Conservation (phyloP, 1,140 invertebrate species). For the Potamilus streckersoni region DNA sequence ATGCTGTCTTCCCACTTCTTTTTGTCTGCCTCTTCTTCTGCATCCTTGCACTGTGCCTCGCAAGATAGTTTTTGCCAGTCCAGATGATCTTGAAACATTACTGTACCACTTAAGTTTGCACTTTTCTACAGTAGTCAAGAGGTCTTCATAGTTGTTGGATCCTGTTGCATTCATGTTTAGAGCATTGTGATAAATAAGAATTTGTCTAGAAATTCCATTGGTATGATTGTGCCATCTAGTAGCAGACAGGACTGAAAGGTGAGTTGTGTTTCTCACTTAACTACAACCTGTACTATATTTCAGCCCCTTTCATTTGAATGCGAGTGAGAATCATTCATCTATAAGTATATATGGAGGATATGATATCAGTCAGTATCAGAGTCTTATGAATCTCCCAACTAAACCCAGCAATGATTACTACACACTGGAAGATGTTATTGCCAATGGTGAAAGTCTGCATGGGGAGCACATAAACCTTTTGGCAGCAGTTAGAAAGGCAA, state of each 20-base stretch:
- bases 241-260: no score
- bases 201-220: conserved; percentile 1
- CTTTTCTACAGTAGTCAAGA: no score
- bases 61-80: no score
- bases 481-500: conserved; percentile 57
- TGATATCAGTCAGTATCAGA: conserved; percentile 39
- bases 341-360: conserved; percentile 48
- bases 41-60: no score
- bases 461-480: conserved; percentile 60
- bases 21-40: no score
- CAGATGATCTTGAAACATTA: no score
- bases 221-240: neutral
- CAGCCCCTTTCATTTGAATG: conserved; percentile 54
- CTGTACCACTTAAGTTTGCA: no score
- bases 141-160: no score
- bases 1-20: no score
- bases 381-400: conserved; percentile 48
- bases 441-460: conserved; percentile 57
- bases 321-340: conserved; percentile 56
- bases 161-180: no score
- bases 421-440: conserved; percentile 59
- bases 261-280: no score
- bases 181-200: neutral
- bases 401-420: conserved; percentile 62
- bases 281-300: conserved; percentile 6